Conservation (phyloP, 2,888 invertebrate species). For the Dryomyza anilis region DNA sequence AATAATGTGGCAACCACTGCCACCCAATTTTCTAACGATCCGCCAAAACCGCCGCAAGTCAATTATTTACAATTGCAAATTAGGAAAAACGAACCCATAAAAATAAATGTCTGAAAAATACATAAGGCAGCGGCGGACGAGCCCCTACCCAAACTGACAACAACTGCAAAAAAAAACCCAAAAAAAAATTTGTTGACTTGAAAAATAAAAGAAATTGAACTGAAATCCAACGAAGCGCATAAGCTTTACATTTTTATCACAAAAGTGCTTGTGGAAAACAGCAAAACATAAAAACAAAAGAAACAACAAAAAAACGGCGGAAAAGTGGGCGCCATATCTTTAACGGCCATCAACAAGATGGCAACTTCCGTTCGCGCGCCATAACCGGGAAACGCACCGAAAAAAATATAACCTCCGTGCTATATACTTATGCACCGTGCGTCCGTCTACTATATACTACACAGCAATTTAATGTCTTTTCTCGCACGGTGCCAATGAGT, state of each 20-base stretch:
- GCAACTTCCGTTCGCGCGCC: conserved; percentile 61
- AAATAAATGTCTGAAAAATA: conserved; percentile 11
- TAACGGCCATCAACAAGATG: conserved; percentile 62
- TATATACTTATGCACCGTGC: not conserved
- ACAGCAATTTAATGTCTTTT: not conserved
- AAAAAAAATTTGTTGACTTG: conserved; percentile 14
- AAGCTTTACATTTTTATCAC: conserved; percentile 27
- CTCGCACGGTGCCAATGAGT: too few species aligned
- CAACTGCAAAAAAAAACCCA: conserved; percentile 13
- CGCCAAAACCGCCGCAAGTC: conserved; percentile 55
- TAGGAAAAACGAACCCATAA: conserved; percentile 46
- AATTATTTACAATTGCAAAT: conserved; percentile 58
- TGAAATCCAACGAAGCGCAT: conserved; percentile 35
- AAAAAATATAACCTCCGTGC: not conserved
- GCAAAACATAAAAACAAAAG: not conserved
- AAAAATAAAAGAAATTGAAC: conserved; percentile 22
- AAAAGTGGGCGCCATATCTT: conserved; percentile 45
- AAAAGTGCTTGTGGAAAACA: not conserved
- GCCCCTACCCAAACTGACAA: not conserved
- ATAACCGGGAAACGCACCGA: conserved; percentile 46
- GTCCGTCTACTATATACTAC: not conserved
- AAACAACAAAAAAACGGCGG: conserved; percentile 9
- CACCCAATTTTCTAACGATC: conserved; percentile 59
- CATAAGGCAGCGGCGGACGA: conserved; percentile 5
- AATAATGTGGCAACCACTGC: conserved; percentile 60